Evolutionary conservation across 1,140 invertebrate species (phyloP).

Genomic region (Triops cancriformis): DNA sequence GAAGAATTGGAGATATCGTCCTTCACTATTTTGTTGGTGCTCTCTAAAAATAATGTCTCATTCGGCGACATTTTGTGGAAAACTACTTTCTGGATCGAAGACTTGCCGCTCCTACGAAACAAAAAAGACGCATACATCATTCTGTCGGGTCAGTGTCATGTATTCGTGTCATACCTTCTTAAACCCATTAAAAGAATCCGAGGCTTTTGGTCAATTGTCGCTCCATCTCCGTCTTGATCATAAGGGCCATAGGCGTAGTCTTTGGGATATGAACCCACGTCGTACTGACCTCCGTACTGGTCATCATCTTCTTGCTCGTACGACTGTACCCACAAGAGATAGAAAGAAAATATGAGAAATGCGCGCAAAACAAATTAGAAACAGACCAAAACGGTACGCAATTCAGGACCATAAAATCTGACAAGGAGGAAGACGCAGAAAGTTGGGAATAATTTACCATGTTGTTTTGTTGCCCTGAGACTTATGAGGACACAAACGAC

Average conservation of each 20-base stretch:
- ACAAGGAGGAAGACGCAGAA: background rate
- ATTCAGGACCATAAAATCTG: background rate
- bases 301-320: constrained; percentile 52
- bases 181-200: constrained; percentile 92
- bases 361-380: background rate
- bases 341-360: background rate
- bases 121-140: constrained; percentile 33
- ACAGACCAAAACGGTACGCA: background rate
- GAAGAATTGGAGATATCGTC: constrained; percentile 90
- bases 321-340: background rate
- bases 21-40: constrained; percentile 97
- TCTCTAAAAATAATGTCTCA: constrained; percentile 97
- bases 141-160: background rate
- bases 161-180: constrained; percentile 53
- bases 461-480: background rate
- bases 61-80: constrained; percentile 99
- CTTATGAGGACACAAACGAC: background rate
- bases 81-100: constrained; percentile 99
- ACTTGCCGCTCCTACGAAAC: constrained; percentile 84
- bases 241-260: constrained; percentile 85
- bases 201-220: constrained; percentile 68
- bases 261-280: constrained; percentile 78
- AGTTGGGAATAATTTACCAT: background rate
- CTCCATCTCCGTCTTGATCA: constrained; percentile 60
- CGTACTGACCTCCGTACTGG: constrained; percentile 48